phyloP scores from a whole-genome alignment of 2,888 invertebrate genomes.

The Ochropleura leucogaster region DNA sequence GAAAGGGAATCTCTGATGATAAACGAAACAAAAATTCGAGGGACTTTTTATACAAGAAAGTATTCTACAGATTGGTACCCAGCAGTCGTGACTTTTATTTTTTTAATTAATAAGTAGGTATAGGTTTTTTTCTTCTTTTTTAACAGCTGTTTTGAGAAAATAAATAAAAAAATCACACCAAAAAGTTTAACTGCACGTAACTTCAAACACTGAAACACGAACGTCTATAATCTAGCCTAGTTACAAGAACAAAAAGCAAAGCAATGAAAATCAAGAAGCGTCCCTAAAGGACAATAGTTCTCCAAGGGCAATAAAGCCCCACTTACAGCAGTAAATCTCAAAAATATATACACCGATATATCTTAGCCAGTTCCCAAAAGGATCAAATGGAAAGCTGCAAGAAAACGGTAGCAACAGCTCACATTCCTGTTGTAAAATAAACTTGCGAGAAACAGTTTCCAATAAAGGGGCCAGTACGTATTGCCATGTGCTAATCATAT shows the following conservation, averaged over 20 bases:
- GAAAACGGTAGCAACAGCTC: constrained; percentile 73
- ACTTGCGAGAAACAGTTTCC: constrained; percentile 69
- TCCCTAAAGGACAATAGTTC: constrained; percentile 62
- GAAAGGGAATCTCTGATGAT: too few relatives aligned
- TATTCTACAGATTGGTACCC: too few relatives aligned
- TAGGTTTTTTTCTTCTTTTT: neutral
- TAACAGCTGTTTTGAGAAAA: neutral
- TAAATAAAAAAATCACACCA: constrained; percentile 3
- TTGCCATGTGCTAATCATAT: constrained; percentile 72
- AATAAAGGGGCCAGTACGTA: constrained; percentile 71
- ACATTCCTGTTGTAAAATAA: constrained; percentile 69
- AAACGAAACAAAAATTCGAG: too few relatives aligned
- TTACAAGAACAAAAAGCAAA: constrained; percentile 45
- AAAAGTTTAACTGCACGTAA: constrained; percentile 5
- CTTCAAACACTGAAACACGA: constrained; percentile 22
- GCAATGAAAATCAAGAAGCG: constrained; percentile 60
- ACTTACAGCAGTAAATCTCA: constrained; percentile 77
- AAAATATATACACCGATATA: constrained; percentile 76
- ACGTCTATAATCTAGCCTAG: constrained; percentile 33
- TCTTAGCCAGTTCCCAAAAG: constrained; percentile 70
- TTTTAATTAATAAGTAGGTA: too few relatives aligned
- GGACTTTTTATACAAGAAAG: too few relatives aligned
- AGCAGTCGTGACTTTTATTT: too few relatives aligned
- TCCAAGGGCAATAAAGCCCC: constrained; percentile 58
- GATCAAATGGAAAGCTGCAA: constrained; percentile 76